Evolutionary conservation across 2,113 vertebrate species (phyloP).

Genomic region (Podarcis raffonei): DNA sequence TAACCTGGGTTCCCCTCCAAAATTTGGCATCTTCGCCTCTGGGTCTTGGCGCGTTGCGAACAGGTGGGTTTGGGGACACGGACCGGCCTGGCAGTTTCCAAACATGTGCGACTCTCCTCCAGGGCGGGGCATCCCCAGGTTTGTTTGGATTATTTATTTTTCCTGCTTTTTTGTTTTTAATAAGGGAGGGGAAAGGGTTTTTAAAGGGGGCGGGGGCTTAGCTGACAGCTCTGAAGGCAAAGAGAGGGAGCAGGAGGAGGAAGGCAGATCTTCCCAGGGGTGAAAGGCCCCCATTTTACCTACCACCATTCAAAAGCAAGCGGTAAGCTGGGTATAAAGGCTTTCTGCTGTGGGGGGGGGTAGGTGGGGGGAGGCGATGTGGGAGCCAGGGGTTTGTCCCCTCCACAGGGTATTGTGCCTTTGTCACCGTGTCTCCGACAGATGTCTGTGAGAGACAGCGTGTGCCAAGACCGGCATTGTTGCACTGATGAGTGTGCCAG

Average conservation of each 20-base stretch:
- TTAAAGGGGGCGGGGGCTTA: background rate
- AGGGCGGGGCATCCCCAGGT: background rate
- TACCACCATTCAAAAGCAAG: background rate
- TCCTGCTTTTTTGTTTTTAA: no score
- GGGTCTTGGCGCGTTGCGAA: background rate
- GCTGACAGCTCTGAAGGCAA: background rate
- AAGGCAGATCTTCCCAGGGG: background rate
- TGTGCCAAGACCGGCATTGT: background rate
- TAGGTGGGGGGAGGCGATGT: background rate
- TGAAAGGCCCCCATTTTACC: background rate
- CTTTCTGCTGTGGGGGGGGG: background rate
- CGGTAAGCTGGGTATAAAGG: no score
- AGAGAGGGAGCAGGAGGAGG: background rate
- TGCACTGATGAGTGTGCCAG: background rate
- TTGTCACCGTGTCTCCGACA: background rate
- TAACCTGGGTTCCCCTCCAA: background rate
- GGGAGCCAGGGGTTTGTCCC: background rate
- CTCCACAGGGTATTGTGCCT: background rate
- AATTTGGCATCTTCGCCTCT: background rate
- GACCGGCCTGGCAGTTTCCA: background rate
- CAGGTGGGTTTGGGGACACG: background rate
- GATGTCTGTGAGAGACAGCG: background rate
- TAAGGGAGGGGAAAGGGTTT: no score
- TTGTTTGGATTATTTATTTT: background rate
- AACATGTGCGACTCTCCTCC: background rate